Percentiles rank a stretch among this genome's conserved stretches.
These are phyloP conservation scores for Oryctes rhinoceros DNA, from an alignment of 1,140 invertebrate species.

Conservation along the genomic window DNA sequence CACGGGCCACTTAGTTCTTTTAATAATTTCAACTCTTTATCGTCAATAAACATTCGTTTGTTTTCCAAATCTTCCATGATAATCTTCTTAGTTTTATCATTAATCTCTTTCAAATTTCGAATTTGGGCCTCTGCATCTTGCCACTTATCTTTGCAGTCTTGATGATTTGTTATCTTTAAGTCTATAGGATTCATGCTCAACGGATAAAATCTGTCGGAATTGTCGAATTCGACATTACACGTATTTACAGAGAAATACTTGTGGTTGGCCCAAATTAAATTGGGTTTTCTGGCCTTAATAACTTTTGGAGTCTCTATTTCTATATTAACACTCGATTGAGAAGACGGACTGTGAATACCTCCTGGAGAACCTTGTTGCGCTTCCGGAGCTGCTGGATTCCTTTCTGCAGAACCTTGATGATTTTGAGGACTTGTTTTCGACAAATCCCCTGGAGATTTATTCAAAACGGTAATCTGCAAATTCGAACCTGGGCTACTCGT, in stretches of 20 bases:
- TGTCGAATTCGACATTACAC: constrained; percentile 32
- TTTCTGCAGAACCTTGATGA: no score
- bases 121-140: constrained; percentile 1
- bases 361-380: not conserved
- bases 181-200: constrained; percentile 32
- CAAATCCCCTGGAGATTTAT: not conserved
- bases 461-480: not conserved
- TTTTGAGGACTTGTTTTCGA: not conserved
- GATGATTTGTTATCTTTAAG: not conserved
- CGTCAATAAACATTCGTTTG: not conserved
- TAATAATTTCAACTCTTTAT: not conserved
- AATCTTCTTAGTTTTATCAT: constrained; percentile 4
- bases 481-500: not conserved
- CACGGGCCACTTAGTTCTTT: constrained; percentile 32
- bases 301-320: not conserved
- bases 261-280: constrained; percentile 37
- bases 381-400: not conserved
- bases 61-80: not conserved
- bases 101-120: constrained; percentile 1
- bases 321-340: not conserved
- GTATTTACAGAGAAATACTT: constrained; percentile 35
- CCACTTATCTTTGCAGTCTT: not conserved
- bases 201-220: constrained; percentile 34
- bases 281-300: constrained; percentile 32
- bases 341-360: not conserved